Evolutionary conservation across 2,797 vertebrate genomes (phyloP).

Genomic region (Taeniopygia guttata): DNA sequence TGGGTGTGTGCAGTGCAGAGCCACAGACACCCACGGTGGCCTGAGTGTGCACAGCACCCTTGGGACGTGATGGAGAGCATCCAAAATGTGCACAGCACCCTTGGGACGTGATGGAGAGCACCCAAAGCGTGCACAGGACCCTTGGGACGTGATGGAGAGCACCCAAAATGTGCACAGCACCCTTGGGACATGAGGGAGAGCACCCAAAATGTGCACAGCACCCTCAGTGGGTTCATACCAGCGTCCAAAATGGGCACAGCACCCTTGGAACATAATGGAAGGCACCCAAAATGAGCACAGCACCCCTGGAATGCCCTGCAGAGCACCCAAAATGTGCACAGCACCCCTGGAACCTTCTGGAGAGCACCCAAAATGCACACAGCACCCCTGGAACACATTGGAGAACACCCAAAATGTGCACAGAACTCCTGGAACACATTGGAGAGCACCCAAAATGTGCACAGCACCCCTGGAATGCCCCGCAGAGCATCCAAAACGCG

Average conservation of each 20-base stretch:
- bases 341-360: fast-evolving
- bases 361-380: background rate
- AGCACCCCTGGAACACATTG: background rate
- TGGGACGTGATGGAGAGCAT: background rate
- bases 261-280: too few species aligned
- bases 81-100: background rate
- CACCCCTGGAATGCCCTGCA: too few species aligned
- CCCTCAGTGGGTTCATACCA: too few species aligned
- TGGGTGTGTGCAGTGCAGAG: fast-evolving
- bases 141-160: too few species aligned
- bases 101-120: background rate
- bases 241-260: too few species aligned
- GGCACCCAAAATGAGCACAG: background rate
- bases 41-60: background rate
- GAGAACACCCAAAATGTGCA: too few species aligned
- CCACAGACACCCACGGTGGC: fast-evolving
- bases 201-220: background rate
- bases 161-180: fast-evolving
- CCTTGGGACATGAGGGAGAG: too few species aligned
- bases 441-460: too few species aligned
- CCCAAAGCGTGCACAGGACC: background rate
- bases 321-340: too few species aligned
- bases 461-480: too few species aligned
- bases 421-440: too few species aligned
- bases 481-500: too few species aligned